Evolutionary conservation across 2,113 vertebrate genomes (phyloP), one percentile per base, ranked within the genome.

Genomic region (Dendropsophus ebraccatus): DNA sequence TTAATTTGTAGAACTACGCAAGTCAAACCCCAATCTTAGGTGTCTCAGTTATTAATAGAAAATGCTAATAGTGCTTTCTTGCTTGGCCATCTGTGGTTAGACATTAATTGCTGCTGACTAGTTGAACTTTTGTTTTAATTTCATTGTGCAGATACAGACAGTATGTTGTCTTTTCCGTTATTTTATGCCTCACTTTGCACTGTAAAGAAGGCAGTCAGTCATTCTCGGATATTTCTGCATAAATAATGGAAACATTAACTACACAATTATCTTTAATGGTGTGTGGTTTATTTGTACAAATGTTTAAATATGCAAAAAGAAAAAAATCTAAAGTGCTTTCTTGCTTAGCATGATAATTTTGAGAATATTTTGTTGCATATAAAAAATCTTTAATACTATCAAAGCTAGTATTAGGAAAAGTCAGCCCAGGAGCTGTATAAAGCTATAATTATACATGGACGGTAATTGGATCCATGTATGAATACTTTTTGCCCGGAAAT

Each of bases 1-100:
- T 16, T 84, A 28, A 32, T 75, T 60, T 52, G 58, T 76, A 28
- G 28, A 76, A 84, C 60, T 16, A 70, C 45, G 50, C 28, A 37
- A 41, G 70, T 76, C 21, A 70, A 83, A 70, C 58, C 37, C 54
- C 35, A 78, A 75, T 86, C 80, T 79, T n/a, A 75, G 23, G 74
- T 81, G 52, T 58, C 69, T 88, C 90, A 90, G 84, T 87, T 82
- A 90, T 91, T 91, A 90, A 90, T 90, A 88, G 87, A 88, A 88
- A 81, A 78, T 87, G 83, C 74, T 78, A 62, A 87, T 50, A 3
- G 50, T 56, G 56, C 65, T 62, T 84, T 82, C 89, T 84, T 58
- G 47, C 82, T 41, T 79, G 87, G 74, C 90, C 90, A 91, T 90
- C 89, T 91, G 89, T 86, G 25, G 76, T 77, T 88, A 65, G 80